A percentile compares a stretch with the other conserved stretches of the same genome.
phyloP scores from a whole-genome alignment of 2,113 vertebrate species.

The Anhinga anhinga region DNA sequence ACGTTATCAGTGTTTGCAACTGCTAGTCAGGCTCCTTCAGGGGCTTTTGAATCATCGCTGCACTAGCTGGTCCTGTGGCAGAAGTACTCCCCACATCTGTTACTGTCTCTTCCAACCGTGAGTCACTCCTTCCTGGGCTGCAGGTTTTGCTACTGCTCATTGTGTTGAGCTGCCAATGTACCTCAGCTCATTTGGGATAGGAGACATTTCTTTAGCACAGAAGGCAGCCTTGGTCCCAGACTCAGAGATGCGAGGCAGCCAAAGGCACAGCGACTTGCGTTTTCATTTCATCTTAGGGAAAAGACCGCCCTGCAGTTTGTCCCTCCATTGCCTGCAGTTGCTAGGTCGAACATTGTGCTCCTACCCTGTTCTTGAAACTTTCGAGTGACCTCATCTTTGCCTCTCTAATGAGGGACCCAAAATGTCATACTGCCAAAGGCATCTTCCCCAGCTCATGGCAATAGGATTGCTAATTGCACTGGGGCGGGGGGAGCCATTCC shows the following conservation, averaged over 20 bases:
- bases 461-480: not conserved
- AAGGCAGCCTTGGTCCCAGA: not conserved
- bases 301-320: not conserved
- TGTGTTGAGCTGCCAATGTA: not conserved
- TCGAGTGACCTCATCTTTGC: not conserved
- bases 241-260: not conserved
- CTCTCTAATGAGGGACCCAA: not conserved
- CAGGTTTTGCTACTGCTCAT: not conserved
- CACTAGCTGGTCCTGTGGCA: not conserved
- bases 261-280: not conserved
- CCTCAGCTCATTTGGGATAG: not conserved
- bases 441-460: not conserved
- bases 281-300: conserved; percentile 18
- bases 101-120: not conserved
- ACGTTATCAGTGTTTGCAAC: not conserved
- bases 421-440: conserved; percentile 27
- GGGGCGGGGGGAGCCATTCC: not conserved
- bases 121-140: not conserved
- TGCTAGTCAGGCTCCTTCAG: not conserved
- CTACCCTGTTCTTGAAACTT: not conserved
- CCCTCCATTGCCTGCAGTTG: not conserved
- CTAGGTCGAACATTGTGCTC: not conserved
- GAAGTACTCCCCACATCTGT: not conserved
- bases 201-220: not conserved
- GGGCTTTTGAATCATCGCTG: not conserved